A percentile compares a stretch with the other conserved stretches of the same genome.
These are phyloP conservation scores for Psephotus haematonotus DNA, from an alignment of 2,113 vertebrate species.

Conservation along the genomic window DNA sequence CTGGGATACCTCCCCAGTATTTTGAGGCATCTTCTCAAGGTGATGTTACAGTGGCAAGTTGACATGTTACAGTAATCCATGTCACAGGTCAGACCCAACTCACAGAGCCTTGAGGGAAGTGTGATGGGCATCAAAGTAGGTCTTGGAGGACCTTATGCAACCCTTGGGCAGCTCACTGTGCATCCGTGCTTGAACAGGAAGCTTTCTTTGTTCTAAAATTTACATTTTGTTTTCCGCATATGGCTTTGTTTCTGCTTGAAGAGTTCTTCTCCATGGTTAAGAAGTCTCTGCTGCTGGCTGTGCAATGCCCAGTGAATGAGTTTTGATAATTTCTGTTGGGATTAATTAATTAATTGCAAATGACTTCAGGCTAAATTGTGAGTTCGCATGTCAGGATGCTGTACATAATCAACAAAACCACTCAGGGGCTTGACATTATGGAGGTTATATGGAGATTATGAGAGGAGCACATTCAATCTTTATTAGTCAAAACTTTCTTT, in stretches of 20 bases:
- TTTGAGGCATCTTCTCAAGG: neutral
- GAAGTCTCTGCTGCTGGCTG: slow-evolving; percentile 54
- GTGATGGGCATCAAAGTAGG: neutral
- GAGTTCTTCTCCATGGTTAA: neutral
- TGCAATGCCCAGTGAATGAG: slow-evolving; percentile 22
- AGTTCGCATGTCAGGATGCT: slow-evolving; percentile 56
- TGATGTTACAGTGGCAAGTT: neutral
- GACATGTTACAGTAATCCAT: neutral
- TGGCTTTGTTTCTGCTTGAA: slow-evolving; percentile 50
- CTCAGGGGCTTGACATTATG: slow-evolving; percentile 21
- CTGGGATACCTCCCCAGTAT: neutral
- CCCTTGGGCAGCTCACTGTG: slow-evolving; percentile 30
- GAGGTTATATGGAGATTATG: slow-evolving; percentile 27
- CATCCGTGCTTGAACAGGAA: slow-evolving; percentile 31
- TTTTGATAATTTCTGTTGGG: slow-evolving; percentile 63
- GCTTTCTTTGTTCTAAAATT: slow-evolving; percentile 38
- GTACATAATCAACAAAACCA: slow-evolving; percentile 48
- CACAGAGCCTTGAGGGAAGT: neutral
- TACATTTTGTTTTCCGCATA: slow-evolving; percentile 43
- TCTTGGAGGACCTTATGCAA: slow-evolving; percentile 15
- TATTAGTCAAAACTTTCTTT: slow-evolving; percentile 27
- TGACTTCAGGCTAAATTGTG: slow-evolving; percentile 48
- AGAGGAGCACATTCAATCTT: neutral
- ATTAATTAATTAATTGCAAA: slow-evolving; percentile 69
- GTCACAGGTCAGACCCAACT: neutral